These are phyloP conservation scores for Lepisosteus osseus DNA, from an alignment of 2,113 vertebrate genomes.

Conservation along the genomic window DNA sequence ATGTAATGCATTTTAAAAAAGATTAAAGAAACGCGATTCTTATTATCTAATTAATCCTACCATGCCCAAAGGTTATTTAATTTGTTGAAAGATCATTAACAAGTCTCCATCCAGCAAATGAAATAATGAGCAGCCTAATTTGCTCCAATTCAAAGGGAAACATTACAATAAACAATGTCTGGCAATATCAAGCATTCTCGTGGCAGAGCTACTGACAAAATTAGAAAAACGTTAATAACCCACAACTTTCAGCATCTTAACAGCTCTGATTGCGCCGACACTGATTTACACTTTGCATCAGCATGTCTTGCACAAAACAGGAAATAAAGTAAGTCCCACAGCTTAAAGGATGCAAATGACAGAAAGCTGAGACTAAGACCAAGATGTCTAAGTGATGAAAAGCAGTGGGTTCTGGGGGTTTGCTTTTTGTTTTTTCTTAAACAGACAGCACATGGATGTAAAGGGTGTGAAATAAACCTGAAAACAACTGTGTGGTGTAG, in stretches of 20 bases:
- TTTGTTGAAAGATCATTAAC: conserved; percentile 72
- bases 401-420: conserved; percentile 36
- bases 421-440: conserved; percentile 14
- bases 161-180: conserved; percentile 57
- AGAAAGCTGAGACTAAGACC: too few species aligned
- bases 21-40: conserved; percentile 63
- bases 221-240: conserved; percentile 55
- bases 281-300: conserved; percentile 60
- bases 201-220: conserved; percentile 47
- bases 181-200: conserved; percentile 49
- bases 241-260: conserved; percentile 55
- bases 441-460: too few species aligned
- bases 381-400: conserved; percentile 46
- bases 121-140: conserved; percentile 72
- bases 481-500: too few species aligned
- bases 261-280: conserved; percentile 52
- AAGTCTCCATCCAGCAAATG: conserved; percentile 63
- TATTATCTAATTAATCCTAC: conserved; percentile 71
- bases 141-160: conserved; percentile 56
- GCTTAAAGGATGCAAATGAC: conserved; percentile 44
- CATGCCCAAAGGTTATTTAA: conserved; percentile 67
- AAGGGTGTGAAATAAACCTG: too few species aligned
- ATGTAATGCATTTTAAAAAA: conserved; percentile 56
- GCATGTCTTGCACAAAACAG: conserved; percentile 56
- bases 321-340: conserved; percentile 61